Evolutionary conservation across 2,797 vertebrate species (phyloP).

Genomic region (Adrianichthys oophorus): DNA sequence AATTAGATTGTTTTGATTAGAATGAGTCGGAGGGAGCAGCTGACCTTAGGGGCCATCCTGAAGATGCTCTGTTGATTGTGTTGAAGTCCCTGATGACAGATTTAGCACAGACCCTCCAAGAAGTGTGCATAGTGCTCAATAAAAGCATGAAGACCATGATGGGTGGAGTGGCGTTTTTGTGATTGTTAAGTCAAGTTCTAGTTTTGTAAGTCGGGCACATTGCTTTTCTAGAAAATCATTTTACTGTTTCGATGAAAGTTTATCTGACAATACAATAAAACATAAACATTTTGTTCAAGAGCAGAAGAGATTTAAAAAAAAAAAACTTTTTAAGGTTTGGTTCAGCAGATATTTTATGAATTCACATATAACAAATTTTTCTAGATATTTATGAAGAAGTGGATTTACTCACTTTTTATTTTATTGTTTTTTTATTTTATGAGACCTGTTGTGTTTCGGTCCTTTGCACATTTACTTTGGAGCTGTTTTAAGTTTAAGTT

Average conservation of each 20-base stretch:
- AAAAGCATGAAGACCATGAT: constrained; percentile 34
- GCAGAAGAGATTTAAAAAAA: neutral
- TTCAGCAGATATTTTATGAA: neutral
- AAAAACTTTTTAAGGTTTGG: constrained; percentile 3
- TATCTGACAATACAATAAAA: neutral
- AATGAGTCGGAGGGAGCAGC: constrained; percentile 29
- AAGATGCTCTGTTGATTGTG: constrained; percentile 54
- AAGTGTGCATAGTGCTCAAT: constrained; percentile 56
- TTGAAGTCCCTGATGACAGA: constrained; percentile 48
- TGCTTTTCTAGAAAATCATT: constrained; percentile 4
- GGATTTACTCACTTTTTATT: neutral
- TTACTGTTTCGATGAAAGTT: neutral
- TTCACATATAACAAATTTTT: neutral
- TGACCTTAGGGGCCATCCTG: constrained; percentile 32
- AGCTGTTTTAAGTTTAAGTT: constrained; percentile 26
- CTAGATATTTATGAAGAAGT: neutral
- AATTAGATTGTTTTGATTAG: constrained; percentile 59
- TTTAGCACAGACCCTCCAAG: constrained; percentile 44
- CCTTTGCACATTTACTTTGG: constrained; percentile 8
- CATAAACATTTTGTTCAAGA: neutral
- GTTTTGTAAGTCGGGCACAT: constrained; percentile 22
- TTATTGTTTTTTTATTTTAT: neutral
- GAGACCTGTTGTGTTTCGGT: too few relatives aligned
- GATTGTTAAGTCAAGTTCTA: constrained; percentile 18
- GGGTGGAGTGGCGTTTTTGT: constrained; percentile 19